Percentiles rank a stretch among this genome's conserved stretches.
phyloP scores from a whole-genome alignment of 2,888 invertebrate species.

The Mesorhabditis spiculigera region DNA sequence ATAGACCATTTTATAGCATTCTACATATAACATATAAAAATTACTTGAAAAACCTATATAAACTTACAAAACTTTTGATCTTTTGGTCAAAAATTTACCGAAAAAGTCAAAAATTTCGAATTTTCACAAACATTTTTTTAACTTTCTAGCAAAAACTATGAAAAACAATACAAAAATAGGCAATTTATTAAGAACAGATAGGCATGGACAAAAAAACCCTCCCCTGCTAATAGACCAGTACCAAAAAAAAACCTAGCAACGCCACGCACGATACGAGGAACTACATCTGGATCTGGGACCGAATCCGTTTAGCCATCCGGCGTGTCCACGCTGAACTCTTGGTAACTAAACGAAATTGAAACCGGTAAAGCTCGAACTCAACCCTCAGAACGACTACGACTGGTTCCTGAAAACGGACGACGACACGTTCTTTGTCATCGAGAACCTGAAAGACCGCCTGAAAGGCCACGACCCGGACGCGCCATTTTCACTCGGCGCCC shows the following conservation, averaged over 20 bases:
- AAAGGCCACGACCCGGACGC: not conserved
- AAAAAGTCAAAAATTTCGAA: too few species aligned
- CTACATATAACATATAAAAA: too few species aligned
- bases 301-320: not conserved
- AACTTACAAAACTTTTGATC: too few species aligned
- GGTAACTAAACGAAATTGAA: not conserved
- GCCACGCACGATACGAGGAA: not conserved
- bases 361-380: not conserved
- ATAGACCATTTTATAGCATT: too few species aligned
- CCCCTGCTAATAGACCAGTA: not conserved
- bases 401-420: slow-evolving; percentile 4
- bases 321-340: not conserved
- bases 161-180: not conserved
- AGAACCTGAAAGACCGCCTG: slow-evolving; percentile 4
- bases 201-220: not conserved
- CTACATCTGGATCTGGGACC: slow-evolving; percentile 3
- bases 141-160: not conserved
- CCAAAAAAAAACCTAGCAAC: not conserved
- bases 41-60: too few species aligned
- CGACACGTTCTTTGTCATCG: slow-evolving; percentile 4
- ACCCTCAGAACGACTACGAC: not conserved
- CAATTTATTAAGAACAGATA: not conserved
- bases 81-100: too few species aligned
- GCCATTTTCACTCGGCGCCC: not conserved
- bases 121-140: too few species aligned